These are phyloP conservation scores for Callimorpha dominula DNA, from an alignment of 2,888 invertebrate genomes.

Conservation along the genomic window DNA sequence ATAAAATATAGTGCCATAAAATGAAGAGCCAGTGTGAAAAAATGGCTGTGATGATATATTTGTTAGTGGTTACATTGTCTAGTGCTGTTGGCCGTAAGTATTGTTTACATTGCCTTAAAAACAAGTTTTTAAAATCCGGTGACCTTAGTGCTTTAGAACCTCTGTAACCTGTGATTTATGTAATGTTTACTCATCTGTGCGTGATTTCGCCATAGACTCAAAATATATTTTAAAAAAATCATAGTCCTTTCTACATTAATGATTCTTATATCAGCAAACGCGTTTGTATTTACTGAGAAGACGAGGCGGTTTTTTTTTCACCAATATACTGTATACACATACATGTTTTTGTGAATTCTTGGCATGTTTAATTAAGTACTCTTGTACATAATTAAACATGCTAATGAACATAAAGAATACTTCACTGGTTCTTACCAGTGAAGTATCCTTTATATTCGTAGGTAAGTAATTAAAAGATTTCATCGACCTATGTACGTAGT, in stretches of 20 bases:
- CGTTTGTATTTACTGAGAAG: background rate
- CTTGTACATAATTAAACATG: too few relatives aligned
- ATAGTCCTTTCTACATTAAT: background rate
- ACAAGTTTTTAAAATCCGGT: constrained; percentile 39
- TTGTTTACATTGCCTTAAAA: constrained; percentile 28
- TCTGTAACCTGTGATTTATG: constrained; percentile 41
- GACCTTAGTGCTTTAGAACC: constrained; percentile 56
- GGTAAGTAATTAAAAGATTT: constrained; percentile 6
- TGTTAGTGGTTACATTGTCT: constrained; percentile 51
- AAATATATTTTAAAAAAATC: background rate
- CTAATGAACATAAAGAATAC: too few relatives aligned
- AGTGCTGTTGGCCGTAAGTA: constrained; percentile 62
- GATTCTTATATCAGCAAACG: background rate
- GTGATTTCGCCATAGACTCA: constrained; percentile 20
- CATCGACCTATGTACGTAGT: constrained; percentile 6
- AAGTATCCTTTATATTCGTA: background rate
- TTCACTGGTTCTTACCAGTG: background rate
- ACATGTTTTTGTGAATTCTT: background rate
- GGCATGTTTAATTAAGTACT: background rate
- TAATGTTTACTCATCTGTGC: constrained; percentile 27
- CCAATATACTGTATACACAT: background rate
- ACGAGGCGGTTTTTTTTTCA: background rate
- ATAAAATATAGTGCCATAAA: constrained; percentile 48
- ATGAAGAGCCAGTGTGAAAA: constrained; percentile 55
- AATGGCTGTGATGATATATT: constrained; percentile 44